Conservation (phyloP, 1,140 invertebrate species). For the Chlorops oryzae region DNA sequence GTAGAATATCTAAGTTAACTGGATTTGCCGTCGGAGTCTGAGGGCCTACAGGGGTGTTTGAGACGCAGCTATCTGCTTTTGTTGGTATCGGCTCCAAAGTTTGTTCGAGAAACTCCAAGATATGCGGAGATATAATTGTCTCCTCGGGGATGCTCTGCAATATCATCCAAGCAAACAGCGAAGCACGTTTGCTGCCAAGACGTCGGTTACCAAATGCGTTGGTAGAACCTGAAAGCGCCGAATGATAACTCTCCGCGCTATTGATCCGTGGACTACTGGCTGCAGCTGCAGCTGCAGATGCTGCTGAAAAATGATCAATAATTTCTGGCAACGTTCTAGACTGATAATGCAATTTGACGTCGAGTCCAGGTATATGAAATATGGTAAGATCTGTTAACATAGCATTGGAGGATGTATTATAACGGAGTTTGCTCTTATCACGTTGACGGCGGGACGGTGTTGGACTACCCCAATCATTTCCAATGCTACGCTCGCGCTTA, state of each 20-base stretch:
- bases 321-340: slow-evolving; percentile 71
- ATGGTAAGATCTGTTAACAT: slow-evolving; percentile 75
- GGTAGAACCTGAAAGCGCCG: slow-evolving; percentile 22
- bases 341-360: slow-evolving; percentile 90
- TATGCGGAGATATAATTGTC: slow-evolving; percentile 90
- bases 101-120: slow-evolving; percentile 90
- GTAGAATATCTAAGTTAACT: slow-evolving; percentile 53
- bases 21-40: slow-evolving; percentile 34
- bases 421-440: slow-evolving; percentile 48
- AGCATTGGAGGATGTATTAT: slow-evolving; percentile 49
- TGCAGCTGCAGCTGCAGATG: slow-evolving; percentile 42
- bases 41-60: too few relatives aligned
- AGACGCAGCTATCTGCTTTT: slow-evolving; percentile 50
- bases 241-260: slow-evolving; percentile 33
- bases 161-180: slow-evolving; percentile 91
- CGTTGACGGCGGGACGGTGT: slow-evolving; percentile 50
- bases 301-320: too few relatives aligned
- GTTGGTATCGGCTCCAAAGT: slow-evolving; percentile 88
- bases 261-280: slow-evolving; percentile 1
- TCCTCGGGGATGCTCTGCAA: slow-evolving; percentile 93
- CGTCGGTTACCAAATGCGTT: too few relatives aligned
- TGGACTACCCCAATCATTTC: slow-evolving; percentile 50
- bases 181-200: slow-evolving; percentile 78
- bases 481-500: slow-evolving; percentile 41
- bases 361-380: slow-evolving; percentile 90